Conservation (phyloP, 2,797 vertebrate genomes). For the Stomatorhinus walkeri region DNA sequence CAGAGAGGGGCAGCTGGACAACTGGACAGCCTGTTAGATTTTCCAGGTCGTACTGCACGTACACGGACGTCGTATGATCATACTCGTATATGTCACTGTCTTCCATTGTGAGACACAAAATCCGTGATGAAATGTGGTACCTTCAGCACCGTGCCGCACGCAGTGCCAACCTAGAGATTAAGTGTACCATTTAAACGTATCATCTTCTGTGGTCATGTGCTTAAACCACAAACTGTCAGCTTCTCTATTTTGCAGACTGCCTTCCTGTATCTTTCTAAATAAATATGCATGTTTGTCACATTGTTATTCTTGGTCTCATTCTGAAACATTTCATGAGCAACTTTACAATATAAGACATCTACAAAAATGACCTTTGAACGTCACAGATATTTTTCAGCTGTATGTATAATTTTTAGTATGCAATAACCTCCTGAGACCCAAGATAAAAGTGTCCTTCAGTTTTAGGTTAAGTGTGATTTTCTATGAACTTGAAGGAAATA, state of each 20-base stretch:
- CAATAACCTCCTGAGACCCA: background rate
- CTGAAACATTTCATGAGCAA: background rate
- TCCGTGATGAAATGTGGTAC: background rate
- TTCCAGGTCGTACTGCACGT: background rate
- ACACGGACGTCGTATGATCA: background rate
- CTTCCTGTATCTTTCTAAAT: background rate
- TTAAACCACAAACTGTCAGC: constrained; percentile 19
- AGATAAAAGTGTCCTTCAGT: too few relatives aligned
- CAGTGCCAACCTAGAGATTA: background rate
- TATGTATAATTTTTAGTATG: background rate
- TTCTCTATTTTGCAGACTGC: constrained; percentile 12
- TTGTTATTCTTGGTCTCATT: background rate
- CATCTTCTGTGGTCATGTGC: background rate
- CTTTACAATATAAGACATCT: background rate
- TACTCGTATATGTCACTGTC: background rate
- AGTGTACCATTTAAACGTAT: background rate
- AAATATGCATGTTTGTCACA: background rate
- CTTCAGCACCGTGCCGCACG: background rate
- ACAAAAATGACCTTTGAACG: background rate
- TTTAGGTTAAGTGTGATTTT: too few relatives aligned
- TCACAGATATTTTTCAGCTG: background rate
- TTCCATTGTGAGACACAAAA: background rate
- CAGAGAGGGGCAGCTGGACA: constrained; percentile 22
- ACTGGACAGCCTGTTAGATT: background rate
- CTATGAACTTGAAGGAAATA: too few relatives aligned